Evolutionary conservation across 2,888 invertebrate species (phyloP).

Genomic region (Petrolisthes cinctipes): DNA sequence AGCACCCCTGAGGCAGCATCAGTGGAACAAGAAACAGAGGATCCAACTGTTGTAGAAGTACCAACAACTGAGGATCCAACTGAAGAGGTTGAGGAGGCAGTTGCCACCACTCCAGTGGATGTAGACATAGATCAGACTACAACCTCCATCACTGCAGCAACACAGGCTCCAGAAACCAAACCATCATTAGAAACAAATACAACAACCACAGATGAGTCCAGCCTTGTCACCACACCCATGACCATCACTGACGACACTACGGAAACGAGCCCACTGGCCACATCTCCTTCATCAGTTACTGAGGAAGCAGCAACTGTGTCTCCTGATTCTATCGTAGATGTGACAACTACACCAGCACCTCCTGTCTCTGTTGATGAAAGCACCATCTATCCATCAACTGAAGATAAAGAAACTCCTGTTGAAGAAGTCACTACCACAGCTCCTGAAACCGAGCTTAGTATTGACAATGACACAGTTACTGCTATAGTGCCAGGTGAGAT

Average conservation of each 20-base stretch:
- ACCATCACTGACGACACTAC: neutral
- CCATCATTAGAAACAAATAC: slow-evolving; percentile 37
- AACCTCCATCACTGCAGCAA: slow-evolving; percentile 26
- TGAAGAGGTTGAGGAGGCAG: neutral
- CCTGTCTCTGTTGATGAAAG: too few species aligned
- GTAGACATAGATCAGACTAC: slow-evolving; percentile 13
- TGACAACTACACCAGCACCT: neutral
- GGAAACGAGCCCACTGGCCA: too few species aligned
- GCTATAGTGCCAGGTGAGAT: too few species aligned
- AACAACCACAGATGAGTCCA: neutral
- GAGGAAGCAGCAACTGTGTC: too few species aligned
- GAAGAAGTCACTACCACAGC: too few species aligned
- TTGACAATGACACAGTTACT: neutral
- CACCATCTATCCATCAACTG: too few species aligned
- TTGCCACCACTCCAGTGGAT: slow-evolving; percentile 22
- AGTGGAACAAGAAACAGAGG: neutral
- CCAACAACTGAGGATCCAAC: neutral
- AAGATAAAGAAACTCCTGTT: neutral
- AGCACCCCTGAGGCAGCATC: neutral
- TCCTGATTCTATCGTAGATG: too few species aligned
- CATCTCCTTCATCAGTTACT: neutral
- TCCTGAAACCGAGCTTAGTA: too few species aligned
- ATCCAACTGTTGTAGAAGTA: slow-evolving; percentile 4
- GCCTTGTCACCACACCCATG: neutral
- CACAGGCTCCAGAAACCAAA: slow-evolving; percentile 52